Conservation (phyloP, 2,113 vertebrate species). For the Eulacestoma nigropectus region DNA sequence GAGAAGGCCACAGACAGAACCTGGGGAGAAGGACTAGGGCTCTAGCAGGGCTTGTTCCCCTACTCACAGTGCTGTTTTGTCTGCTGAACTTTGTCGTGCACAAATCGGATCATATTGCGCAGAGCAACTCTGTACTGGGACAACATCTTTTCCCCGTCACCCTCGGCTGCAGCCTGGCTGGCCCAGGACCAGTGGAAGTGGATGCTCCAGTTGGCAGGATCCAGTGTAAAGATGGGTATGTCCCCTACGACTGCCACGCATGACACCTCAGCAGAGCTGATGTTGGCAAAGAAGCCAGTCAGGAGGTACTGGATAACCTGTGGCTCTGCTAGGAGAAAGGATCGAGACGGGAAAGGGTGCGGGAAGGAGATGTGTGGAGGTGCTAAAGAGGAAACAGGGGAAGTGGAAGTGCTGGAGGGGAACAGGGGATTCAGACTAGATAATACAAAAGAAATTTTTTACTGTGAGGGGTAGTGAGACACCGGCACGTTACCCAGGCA, state of each 20-base stretch:
- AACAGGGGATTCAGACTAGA: background rate
- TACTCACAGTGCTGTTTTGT: background rate
- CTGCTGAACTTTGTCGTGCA: background rate
- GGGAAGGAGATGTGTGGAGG: background rate
- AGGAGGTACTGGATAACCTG: background rate
- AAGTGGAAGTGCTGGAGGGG: background rate
- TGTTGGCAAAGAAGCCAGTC: background rate
- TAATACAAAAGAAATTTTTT: background rate
- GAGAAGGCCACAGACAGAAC: background rate
- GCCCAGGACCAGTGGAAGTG: background rate
- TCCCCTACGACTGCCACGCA: background rate
- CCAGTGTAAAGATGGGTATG: background rate
- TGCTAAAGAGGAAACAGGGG: background rate
- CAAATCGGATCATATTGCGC: background rate
- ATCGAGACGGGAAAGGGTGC: background rate
- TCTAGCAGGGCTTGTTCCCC: accelerated
- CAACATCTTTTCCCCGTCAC: background rate
- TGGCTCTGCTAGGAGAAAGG: background rate
- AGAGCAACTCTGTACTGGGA: background rate
- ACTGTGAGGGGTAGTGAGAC: background rate
- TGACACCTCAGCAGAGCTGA: background rate
- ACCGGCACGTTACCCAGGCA: background rate
- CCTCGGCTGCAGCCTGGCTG: background rate
- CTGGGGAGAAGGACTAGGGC: background rate
- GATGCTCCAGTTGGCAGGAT: background rate